These are phyloP conservation scores for Archivesica marissinica DNA, from an alignment of 1,140 invertebrate genomes.

Conservation along the genomic window DNA sequence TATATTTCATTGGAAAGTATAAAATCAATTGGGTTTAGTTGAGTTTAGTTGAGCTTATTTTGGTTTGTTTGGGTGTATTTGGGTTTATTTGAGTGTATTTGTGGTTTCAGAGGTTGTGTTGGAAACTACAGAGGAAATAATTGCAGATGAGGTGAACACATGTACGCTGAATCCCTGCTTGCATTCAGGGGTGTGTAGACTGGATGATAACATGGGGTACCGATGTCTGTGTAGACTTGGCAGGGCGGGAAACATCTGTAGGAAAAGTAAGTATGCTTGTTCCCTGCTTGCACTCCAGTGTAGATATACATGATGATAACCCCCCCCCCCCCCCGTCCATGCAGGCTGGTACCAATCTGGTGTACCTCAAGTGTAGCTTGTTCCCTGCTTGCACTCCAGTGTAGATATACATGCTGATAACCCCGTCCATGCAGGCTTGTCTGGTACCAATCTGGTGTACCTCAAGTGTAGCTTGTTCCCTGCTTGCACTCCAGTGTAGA, in stretches of 20 bases:
- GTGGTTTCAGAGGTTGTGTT: background rate
- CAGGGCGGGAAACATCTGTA: conserved; percentile 85
- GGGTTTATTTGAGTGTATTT: background rate
- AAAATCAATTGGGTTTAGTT: background rate
- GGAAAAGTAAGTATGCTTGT: conserved; percentile 87
- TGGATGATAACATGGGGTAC: conserved; percentile 88
- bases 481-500: no score
- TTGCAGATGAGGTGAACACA: conserved; percentile 75
- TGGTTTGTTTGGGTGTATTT: background rate
- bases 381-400: no score
- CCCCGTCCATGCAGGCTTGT: no score
- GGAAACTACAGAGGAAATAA: background rate
- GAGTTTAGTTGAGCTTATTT: background rate
- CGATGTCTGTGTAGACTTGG: conserved; percentile 86
- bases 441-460: no score
- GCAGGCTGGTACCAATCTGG: no score
- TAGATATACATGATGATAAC: no score
- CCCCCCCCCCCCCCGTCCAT: no score
- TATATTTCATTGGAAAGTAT: no score
- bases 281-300: no score
- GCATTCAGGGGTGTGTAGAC: conserved; percentile 91
- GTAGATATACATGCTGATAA: no score
- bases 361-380: no score
- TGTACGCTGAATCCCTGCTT: conserved; percentile 85
- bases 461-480: no score